phyloP scores from a whole-genome alignment of 2,888 invertebrate genomes.

The Tinea trinotella region DNA sequence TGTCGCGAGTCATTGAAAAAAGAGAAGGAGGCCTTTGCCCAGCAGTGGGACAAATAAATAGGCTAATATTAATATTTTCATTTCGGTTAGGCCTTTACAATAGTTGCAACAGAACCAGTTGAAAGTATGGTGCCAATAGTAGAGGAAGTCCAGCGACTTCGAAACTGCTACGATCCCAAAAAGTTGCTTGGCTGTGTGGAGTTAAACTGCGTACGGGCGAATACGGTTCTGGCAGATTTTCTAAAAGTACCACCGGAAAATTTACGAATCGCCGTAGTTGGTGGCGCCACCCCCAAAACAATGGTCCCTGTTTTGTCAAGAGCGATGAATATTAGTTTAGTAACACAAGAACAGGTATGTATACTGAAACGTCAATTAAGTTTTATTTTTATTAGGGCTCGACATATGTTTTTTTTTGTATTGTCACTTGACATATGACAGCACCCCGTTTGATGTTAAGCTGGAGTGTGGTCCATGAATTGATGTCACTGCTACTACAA shows the following conservation, averaged over 20 bases:
- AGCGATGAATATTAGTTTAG: constrained; percentile 68
- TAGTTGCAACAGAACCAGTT: constrained; percentile 68
- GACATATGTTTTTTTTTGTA: no score
- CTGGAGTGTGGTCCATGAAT: no score
- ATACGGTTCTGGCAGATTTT: constrained; percentile 78
- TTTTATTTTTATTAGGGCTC: no score
- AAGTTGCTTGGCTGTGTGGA: constrained; percentile 77
- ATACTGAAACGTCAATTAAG: no score
- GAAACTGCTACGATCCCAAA: constrained; percentile 48
- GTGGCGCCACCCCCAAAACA: constrained; percentile 79
- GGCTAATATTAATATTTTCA: no score
- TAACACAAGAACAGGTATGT: constrained; percentile 53
- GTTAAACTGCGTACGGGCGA: constrained; percentile 78
- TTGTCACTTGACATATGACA: no score
- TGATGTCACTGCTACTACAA: no score
- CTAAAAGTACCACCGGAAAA: constrained; percentile 72
- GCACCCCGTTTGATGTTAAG: no score
- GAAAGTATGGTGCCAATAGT: constrained; percentile 82
- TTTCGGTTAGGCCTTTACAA: constrained; percentile 42
- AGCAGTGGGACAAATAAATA: no score
- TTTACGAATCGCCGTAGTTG: constrained; percentile 77
- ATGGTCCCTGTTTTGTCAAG: constrained; percentile 81
- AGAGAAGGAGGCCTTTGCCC: no score
- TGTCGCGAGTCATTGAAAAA: no score
- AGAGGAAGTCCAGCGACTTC: constrained; percentile 76